phyloP scores from a whole-genome alignment of 1,140 invertebrate species.

The Holcopasites calliopsidis region DNA sequence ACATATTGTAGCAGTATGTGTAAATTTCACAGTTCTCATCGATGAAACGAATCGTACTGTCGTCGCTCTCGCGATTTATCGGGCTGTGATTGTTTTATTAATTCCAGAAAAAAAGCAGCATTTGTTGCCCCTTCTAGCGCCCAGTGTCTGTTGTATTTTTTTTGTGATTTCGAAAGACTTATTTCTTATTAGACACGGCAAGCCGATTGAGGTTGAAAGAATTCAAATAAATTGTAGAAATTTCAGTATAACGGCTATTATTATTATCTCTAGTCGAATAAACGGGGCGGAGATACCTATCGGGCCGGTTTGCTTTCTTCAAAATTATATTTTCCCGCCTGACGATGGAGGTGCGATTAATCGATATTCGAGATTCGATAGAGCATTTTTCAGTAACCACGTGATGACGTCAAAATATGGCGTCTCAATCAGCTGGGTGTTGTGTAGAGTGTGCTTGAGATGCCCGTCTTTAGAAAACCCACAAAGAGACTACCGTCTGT shows the following conservation, averaged over 20 bases:
- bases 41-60: not conserved
- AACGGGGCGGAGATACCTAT: not conserved
- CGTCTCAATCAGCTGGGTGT: conserved; percentile 78
- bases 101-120: conserved; percentile 24
- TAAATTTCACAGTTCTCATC: not conserved
- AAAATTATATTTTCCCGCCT: conserved; percentile 32
- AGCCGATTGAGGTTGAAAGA: not conserved
- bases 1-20: conserved; percentile 24
- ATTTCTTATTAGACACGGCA: not conserved
- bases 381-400: conserved; percentile 24
- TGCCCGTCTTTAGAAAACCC: conserved; percentile 68
- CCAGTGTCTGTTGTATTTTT: not conserved
- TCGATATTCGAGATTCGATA: conserved; percentile 34
- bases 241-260: not conserved
- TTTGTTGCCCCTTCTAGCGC: conserved; percentile 18
- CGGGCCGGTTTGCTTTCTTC: too few relatives aligned
- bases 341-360: conserved; percentile 8
- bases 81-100: conserved; percentile 37
- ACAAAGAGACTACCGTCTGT: conserved; percentile 62
- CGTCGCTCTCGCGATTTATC: not conserved
- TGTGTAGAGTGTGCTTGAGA: conserved; percentile 77
- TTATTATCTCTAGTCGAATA: not conserved
- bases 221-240: conserved; percentile 37
- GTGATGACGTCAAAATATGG: conserved; percentile 78
- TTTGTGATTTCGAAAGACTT: not conserved